A percentile compares a stretch with the other conserved stretches of the same genome.
phyloP scores from a whole-genome alignment of 92 coral and sea anemone species.

The Zoanthus sansibaricus region DNA sequence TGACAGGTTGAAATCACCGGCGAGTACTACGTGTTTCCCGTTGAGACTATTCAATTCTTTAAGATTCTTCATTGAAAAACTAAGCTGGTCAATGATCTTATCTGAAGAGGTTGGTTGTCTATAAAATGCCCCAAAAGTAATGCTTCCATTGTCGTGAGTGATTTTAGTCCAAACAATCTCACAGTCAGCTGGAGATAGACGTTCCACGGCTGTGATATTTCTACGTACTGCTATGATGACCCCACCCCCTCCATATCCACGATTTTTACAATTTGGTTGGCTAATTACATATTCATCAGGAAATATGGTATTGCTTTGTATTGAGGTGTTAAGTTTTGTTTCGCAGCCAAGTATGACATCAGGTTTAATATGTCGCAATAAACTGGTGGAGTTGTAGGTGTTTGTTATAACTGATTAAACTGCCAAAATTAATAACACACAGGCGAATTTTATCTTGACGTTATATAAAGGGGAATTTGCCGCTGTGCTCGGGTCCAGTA shows the following conservation, averaged over 20 bases:
- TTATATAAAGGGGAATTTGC: conserved; percentile 5
- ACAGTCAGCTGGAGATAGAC: conserved; percentile 20
- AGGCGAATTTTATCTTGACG: conserved; percentile 47
- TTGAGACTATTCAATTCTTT: background rate
- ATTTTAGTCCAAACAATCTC: conserved; percentile 33
- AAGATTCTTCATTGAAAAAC: conserved; percentile 15
- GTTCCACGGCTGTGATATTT: conserved; percentile 2
- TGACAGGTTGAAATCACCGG: conserved; percentile 33
- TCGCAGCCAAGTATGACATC: conserved; percentile 56
- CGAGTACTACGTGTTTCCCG: conserved; percentile 19
- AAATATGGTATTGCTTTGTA: conserved; percentile 44
- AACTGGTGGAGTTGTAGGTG: conserved; percentile 52
- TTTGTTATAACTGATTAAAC: conserved; percentile 57
- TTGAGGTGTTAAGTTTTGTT: conserved; percentile 52
- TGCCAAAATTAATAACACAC: conserved; percentile 58
- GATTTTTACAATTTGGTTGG: conserved; percentile 57
- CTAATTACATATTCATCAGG: conserved; percentile 45
- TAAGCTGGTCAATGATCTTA: conserved; percentile 24
- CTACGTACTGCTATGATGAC: conserved; percentile 30
- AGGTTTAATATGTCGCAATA: conserved; percentile 52
- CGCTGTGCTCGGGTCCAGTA: background rate
- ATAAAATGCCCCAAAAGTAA: conserved; percentile 14
- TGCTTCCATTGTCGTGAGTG: conserved; percentile 17
- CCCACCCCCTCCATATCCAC: conserved; percentile 50
- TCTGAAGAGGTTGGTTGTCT: background rate